Percentiles rank a stretch among this genome's conserved stretches.
Evolutionary conservation across 2,888 invertebrate genomes (phyloP).

Genomic region (Notocelia uddmanniana): DNA sequence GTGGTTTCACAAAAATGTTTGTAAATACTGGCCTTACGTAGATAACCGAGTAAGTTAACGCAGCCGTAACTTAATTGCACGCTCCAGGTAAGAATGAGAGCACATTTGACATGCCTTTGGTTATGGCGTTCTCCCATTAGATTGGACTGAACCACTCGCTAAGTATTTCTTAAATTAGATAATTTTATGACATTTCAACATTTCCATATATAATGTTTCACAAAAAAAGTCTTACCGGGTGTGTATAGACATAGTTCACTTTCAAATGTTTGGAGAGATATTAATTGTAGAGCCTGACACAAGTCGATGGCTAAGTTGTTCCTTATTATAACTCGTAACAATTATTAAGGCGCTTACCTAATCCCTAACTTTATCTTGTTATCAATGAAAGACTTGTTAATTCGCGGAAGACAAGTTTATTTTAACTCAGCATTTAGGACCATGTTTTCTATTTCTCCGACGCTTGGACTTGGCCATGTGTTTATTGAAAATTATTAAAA

Average conservation of each 20-base stretch:
- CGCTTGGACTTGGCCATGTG: constrained; percentile 47
- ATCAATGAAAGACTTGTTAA: background rate
- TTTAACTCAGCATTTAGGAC: background rate
- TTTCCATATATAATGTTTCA: too few relatives aligned
- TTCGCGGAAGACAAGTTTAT: background rate
- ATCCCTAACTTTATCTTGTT: background rate
- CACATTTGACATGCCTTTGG: too few relatives aligned
- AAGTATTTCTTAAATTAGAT: too few relatives aligned
- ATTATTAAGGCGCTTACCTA: background rate
- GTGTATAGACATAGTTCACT: too few relatives aligned
- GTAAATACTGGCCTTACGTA: background rate
- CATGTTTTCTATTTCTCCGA: background rate
- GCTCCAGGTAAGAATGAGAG: background rate
- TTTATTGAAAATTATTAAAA: constrained; percentile 66
- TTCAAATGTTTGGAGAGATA: too few relatives aligned
- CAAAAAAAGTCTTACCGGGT: too few relatives aligned
- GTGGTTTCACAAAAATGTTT: background rate
- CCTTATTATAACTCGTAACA: background rate
- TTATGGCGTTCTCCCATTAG: too few relatives aligned
- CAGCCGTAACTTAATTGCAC: constrained; percentile 6
- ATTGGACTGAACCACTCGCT: too few relatives aligned
- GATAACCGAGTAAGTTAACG: background rate
- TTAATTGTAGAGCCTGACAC: background rate
- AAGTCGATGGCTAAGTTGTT: background rate
- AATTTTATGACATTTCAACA: too few relatives aligned